These are phyloP conservation scores for Ceratina calcarata DNA, from an alignment of 1,140 invertebrate species.

Conservation along the genomic window DNA sequence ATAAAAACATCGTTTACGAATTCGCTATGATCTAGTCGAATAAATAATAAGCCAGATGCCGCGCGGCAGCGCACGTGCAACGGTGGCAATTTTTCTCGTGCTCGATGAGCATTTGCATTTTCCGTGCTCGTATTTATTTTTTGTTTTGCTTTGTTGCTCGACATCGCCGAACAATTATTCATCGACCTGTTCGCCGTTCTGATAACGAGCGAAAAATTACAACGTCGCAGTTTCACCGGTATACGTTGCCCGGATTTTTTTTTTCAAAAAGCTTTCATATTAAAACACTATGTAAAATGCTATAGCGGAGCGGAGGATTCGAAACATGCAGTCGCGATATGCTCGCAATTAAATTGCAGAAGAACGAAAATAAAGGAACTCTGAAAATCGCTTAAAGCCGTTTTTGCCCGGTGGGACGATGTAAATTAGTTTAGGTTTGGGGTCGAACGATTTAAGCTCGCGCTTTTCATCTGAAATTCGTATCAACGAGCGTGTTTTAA, in stretches of 20 bases:
- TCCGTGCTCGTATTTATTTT: background rate
- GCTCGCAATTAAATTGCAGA: too few species aligned
- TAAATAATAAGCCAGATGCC: conserved; percentile 35
- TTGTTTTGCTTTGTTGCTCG: background rate
- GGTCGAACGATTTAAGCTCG: background rate
- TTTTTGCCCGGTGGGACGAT: too few species aligned
- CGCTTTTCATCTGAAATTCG: conserved; percentile 23
- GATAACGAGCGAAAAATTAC: background rate
- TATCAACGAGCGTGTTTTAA: conserved; percentile 16
- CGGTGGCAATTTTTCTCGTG: conserved; percentile 18
- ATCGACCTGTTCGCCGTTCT: background rate
- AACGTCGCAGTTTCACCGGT: too few species aligned
- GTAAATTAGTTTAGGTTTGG: too few species aligned
- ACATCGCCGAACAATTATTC: conserved; percentile 4
- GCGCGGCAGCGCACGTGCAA: conserved; percentile 16
- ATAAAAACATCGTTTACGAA: conserved; percentile 1
- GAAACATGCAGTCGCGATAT: too few species aligned
- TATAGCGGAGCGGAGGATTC: too few species aligned
- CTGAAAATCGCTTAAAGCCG: too few species aligned
- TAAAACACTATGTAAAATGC: too few species aligned
- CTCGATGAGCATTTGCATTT: conserved; percentile 22
- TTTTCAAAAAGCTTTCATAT: background rate
- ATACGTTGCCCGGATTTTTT: background rate
- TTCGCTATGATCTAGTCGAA: conserved; percentile 1
- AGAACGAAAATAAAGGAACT: too few species aligned